Evolutionary conservation across 2,113 vertebrate species (phyloP).

Genomic region (Pluvianellus socialis): DNA sequence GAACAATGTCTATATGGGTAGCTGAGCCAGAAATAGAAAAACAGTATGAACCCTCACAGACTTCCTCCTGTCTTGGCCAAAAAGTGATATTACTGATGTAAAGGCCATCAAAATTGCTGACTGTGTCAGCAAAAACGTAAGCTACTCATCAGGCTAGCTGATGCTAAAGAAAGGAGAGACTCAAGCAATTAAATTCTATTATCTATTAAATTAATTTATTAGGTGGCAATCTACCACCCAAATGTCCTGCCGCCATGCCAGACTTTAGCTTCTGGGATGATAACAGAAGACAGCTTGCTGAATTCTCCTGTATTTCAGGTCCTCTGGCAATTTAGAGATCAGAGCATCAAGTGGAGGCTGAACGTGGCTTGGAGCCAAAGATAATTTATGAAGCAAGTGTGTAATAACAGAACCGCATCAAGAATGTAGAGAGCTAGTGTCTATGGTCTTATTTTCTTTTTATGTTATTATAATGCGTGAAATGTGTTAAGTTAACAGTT

Average conservation of each 20-base stretch:
- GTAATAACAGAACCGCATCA: slow-evolving; percentile 2
- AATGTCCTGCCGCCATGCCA: not conserved
- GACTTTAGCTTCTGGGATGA: not conserved
- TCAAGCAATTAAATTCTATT: slow-evolving; percentile 48
- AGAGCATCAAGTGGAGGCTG: not conserved
- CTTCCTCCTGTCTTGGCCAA: not conserved
- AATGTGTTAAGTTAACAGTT: not conserved
- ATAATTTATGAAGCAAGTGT: slow-evolving; percentile 35
- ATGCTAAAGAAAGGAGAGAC: slow-evolving; percentile 1
- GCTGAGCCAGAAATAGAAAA: not conserved
- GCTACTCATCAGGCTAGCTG: slow-evolving; percentile 25
- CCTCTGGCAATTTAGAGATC: slow-evolving; percentile 31
- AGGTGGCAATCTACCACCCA: slow-evolving; percentile 50
- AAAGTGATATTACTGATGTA: not conserved
- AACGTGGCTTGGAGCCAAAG: slow-evolving; percentile 23
- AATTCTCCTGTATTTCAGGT: slow-evolving; percentile 15
- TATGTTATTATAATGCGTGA: not conserved
- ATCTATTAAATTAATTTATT: slow-evolving; percentile 58
- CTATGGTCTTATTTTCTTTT: not conserved
- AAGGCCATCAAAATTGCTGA: not conserved
- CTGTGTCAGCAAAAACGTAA: slow-evolving; percentile 24
- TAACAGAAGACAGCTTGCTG: slow-evolving; percentile 12
- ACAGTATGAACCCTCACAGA: not conserved
- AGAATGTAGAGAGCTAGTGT: not conserved
- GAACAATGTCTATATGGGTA: not conserved